Evolutionary conservation across 2,888 invertebrate genomes (phyloP).

Genomic region (Silvanus unidentatus): DNA sequence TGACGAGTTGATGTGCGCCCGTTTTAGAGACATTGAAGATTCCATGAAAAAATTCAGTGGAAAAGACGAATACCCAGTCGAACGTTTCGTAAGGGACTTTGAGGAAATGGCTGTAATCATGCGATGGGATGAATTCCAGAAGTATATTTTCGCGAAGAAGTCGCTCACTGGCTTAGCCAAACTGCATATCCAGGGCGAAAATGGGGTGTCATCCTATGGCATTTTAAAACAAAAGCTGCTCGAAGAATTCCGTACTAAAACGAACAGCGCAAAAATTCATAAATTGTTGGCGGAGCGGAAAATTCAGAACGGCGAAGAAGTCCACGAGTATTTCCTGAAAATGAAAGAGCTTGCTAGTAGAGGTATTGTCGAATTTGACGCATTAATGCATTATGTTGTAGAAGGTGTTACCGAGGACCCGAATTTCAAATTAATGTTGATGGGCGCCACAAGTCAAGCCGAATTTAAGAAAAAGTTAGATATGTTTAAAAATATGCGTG

Average conservation of each 20-base stretch:
- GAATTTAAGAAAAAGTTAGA: constrained; percentile 2
- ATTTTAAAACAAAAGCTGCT: too few species aligned
- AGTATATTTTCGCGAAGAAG: too few species aligned
- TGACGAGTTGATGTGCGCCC: too few species aligned
- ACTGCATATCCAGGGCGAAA: too few species aligned
- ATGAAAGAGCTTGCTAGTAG: background rate
- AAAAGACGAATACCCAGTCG: background rate
- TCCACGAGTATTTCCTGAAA: background rate
- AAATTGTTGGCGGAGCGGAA: background rate
- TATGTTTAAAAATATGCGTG: background rate
- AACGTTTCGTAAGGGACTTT: background rate
- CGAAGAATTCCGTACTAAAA: background rate
- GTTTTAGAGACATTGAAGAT: too few species aligned
- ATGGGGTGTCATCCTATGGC: too few species aligned
- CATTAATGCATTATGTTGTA: background rate
- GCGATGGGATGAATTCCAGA: too few species aligned
- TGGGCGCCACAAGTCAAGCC: background rate
- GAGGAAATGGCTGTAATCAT: background rate
- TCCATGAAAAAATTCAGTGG: too few species aligned
- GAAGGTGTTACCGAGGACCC: background rate
- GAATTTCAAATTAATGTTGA: background rate
- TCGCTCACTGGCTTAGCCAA: too few species aligned
- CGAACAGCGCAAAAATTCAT: background rate
- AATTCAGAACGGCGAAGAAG: background rate
- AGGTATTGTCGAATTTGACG: background rate